A percentile compares a stretch with the other conserved stretches of the same genome.
These are phyloP conservation scores for Dryadula phaetusa DNA, from an alignment of 2,888 invertebrate genomes.

Conservation along the genomic window DNA sequence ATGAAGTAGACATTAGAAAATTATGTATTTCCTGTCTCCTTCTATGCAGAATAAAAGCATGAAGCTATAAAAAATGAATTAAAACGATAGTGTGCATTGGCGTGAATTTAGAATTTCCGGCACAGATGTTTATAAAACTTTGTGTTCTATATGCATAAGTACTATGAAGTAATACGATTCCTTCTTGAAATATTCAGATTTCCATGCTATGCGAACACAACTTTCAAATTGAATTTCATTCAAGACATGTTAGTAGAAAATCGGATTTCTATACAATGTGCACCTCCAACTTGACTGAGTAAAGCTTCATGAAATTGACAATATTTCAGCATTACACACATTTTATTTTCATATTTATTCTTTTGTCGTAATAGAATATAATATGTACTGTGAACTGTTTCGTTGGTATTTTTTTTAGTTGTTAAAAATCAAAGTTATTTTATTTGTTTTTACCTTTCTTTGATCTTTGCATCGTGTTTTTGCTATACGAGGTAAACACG, in stretches of 20 bases:
- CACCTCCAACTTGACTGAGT: slow-evolving; percentile 21
- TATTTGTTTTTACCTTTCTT: no score
- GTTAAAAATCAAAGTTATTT: no score
- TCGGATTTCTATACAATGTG: slow-evolving; percentile 22
- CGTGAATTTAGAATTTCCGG: no score
- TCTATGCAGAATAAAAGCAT: no score
- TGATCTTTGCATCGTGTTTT: no score
- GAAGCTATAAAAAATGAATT: no score
- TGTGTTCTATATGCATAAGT: not conserved
- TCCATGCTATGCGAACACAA: not conserved
- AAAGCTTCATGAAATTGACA: slow-evolving; percentile 7
- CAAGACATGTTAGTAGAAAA: slow-evolving; percentile 20
- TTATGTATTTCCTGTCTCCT: no score
- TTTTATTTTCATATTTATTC: slow-evolving; percentile 12
- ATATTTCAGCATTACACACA: slow-evolving; percentile 16
- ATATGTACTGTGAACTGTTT: not conserved
- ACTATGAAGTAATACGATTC: not conserved
- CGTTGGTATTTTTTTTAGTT: no score
- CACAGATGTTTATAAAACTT: no score
- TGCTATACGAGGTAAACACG: no score
- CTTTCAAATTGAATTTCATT: slow-evolving; percentile 15
- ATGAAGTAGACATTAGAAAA: no score
- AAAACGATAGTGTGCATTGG: no score
- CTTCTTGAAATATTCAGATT: not conserved
- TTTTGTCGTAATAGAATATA: not conserved